Base-by-base conservation (phyloP, 2,888 invertebrate genomes). In the Lasioglossum oenotherae region DNA sequence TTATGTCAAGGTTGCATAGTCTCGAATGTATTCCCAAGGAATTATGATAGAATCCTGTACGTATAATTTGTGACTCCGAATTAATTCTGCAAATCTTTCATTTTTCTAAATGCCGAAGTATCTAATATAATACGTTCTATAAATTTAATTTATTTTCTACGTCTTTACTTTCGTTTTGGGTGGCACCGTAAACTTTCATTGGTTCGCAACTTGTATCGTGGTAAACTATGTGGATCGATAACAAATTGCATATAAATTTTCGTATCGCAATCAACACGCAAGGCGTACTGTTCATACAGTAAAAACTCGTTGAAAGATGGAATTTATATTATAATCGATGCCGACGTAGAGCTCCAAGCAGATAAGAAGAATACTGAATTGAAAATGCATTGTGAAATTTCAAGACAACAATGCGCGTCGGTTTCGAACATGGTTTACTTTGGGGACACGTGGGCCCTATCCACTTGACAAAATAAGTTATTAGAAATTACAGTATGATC, bases 401-500 rank as follows among this genome's bases (percentile, higher is more conserved):
- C 64, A 64, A 31, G 64, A 16, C 31, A 31, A 31, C 31, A 31
- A 31, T 16, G 8, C 31, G 27, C 19, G 31, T 64, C 31, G 16
- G 19, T 27, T 31, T 57, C 57, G 6, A 31, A 72, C 35, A 31
- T 74, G 71, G 57, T 73, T 71, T 27, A 57, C 73, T 69, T 41
- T 64, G 8, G 19, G 73, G 69, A 72, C 49, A n/a, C 35, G n/a
- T 46, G 69, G 31, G 1, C n/a, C n/a, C 60, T 82, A 72, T 44
- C 73, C 78, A 38, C 64, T 60, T 80, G 80, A 67, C 73, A 14
- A 64, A 31, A 74, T 31, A 57, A 80, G 14, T 38, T 57, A 79
- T 31, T 67, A 74, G 76, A 83, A 79, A 79, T 27, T 23, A 46
- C 19, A 46, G n/a, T 57, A n/a, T 31, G 31, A 81, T 69, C 23